These are phyloP conservation scores for Tridacna gigas DNA, from an alignment of 2,888 invertebrate genomes.

Conservation along the genomic window DNA sequence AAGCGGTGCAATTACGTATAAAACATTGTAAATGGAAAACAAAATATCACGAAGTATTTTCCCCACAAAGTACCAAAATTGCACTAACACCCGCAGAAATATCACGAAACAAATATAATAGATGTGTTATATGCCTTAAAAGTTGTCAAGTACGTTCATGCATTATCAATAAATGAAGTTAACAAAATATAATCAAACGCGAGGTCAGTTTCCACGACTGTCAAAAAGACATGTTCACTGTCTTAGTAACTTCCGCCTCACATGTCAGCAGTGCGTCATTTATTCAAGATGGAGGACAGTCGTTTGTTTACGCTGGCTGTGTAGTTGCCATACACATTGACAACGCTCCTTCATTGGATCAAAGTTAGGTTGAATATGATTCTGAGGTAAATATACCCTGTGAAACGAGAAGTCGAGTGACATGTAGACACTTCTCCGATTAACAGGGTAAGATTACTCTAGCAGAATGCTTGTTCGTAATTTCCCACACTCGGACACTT, in stretches of 20 bases:
- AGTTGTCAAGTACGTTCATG: not conserved
- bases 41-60: no score
- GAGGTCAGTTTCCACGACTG: not conserved
- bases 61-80: no score
- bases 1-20: no score
- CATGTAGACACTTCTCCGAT: conserved; percentile 77
- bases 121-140: no score
- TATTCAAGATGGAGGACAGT: conserved; percentile 30
- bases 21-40: no score
- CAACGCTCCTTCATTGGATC: conserved; percentile 25
- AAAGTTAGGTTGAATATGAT: conserved; percentile 34
- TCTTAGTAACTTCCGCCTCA: conserved; percentile 15
- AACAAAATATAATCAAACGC: not conserved
- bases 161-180: not conserved
- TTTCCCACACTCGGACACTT: no score
- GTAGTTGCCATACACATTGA: not conserved
- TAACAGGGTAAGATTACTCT: conserved; percentile 80
- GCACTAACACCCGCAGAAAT: no score
- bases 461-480: not conserved
- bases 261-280: conserved; percentile 14
- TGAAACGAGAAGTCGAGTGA: conserved; percentile 80
- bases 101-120: no score
- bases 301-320: conserved; percentile 21
- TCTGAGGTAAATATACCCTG: conserved; percentile 79
- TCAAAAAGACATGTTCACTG: not conserved